Conservation (phyloP, 2,888 invertebrate genomes). For the Hypomecis atomaria region DNA sequence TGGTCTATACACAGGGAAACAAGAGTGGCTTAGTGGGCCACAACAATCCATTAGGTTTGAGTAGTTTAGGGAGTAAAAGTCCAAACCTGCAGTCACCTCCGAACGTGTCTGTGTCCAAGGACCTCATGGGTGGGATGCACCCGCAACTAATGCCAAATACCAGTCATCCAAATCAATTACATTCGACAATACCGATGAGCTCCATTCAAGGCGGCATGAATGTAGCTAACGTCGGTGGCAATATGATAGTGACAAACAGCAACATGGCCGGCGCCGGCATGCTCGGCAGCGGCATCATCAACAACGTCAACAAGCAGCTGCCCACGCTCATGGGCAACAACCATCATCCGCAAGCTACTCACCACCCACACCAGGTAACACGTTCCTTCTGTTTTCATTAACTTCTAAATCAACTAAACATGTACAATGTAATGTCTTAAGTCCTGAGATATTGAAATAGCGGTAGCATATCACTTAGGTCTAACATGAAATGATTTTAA, state of each 20-base stretch:
- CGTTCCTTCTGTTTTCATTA: background rate
- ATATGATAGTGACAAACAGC: constrained; percentile 92
- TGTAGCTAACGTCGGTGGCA: constrained; percentile 86
- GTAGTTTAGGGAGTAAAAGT: constrained; percentile 91
- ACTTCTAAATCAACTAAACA: too few relatives aligned
- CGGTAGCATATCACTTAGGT: too few relatives aligned
- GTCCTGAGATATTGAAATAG: too few relatives aligned
- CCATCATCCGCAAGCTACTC: constrained; percentile 70
- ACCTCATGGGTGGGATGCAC: constrained; percentile 89
- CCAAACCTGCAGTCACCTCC: constrained; percentile 94
- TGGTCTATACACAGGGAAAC: constrained; percentile 86
- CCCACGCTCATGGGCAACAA: constrained; percentile 87
- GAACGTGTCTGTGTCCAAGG: constrained; percentile 92
- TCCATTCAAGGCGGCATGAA: constrained; percentile 90
- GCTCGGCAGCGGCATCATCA: constrained; percentile 90
- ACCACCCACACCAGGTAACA: constrained; percentile 80
- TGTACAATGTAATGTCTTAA: too few relatives aligned
- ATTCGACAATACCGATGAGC: constrained; percentile 87
- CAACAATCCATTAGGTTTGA: constrained; percentile 89
- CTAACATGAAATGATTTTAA: too few relatives aligned
- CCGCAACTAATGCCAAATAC: constrained; percentile 91
- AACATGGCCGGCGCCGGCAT: constrained; percentile 88
- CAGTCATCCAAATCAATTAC: constrained; percentile 86
- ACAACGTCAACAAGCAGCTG: constrained; percentile 90
- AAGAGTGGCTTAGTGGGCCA: constrained; percentile 89